phyloP scores from a whole-genome alignment of 1,140 invertebrate species.

The Metopolophium dirhodum region DNA sequence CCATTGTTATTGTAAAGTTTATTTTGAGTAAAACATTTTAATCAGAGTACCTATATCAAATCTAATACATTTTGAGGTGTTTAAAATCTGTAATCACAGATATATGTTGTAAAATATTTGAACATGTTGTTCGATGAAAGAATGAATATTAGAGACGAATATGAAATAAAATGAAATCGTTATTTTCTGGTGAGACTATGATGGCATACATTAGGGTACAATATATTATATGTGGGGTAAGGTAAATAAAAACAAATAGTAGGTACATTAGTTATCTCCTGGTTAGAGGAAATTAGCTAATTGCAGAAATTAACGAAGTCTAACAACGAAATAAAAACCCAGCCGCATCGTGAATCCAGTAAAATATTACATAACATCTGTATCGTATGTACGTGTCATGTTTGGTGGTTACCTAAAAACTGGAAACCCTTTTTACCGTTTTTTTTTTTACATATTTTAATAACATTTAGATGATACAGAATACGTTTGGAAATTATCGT shows the following conservation, averaged over 20 bases:
- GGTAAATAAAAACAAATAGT: not conserved
- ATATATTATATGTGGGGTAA: not conserved
- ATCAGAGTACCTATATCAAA: not conserved
- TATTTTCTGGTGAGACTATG: not conserved
- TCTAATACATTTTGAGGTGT: not conserved
- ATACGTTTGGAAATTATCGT: not conserved
- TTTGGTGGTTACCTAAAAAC: not conserved
- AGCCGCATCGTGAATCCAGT: no score
- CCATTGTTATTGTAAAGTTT: not conserved
- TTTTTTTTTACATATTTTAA: not conserved
- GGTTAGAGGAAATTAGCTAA: not conserved
- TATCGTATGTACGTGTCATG: not conserved
- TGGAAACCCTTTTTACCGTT: not conserved
- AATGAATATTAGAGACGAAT: not conserved
- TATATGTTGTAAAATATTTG: not conserved
- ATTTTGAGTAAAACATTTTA: not conserved
- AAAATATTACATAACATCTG: no score
- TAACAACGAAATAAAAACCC: not conserved
- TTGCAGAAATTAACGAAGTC: not conserved
- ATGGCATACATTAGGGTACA: not conserved
- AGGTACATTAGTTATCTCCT: not conserved
- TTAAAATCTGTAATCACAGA: not conserved
- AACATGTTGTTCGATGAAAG: not conserved
- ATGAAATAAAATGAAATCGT: not conserved
- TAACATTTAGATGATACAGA: not conserved